Conservation (phyloP, 1,140 invertebrate genomes). For the Diuraphis noxia region DNA sequence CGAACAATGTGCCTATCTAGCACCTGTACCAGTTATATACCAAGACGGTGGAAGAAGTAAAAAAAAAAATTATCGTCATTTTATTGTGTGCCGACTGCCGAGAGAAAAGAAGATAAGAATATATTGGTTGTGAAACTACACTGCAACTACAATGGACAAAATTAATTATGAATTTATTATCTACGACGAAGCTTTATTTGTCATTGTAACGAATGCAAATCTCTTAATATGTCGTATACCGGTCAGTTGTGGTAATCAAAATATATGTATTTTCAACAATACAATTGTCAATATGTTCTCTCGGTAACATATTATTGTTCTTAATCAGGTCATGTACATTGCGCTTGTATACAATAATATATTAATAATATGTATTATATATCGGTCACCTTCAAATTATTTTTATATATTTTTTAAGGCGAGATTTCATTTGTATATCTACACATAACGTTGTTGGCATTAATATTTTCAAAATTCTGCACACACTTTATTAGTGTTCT, state of each 20-base stretch:
- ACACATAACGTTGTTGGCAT: not conserved
- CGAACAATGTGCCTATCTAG: not conserved
- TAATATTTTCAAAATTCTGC: not conserved
- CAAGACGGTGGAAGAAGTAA: not conserved
- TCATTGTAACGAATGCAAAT: slow-evolving; percentile 36
- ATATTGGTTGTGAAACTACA: slow-evolving; percentile 15
- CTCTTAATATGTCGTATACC: not conserved
- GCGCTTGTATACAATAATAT: not conserved
- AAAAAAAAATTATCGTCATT: not conserved
- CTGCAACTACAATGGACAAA: slow-evolving; percentile 8
- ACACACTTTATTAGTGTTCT: not conserved
- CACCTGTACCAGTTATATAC: not conserved
- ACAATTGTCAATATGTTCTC: not conserved
- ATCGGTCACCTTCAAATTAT: not conserved
- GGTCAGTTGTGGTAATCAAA: not conserved
- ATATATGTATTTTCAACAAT: not conserved
- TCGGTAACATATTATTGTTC: not conserved
- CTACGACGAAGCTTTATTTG: not conserved
- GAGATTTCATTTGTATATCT: not conserved
- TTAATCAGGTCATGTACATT: not conserved
- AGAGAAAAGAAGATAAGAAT: slow-evolving; percentile 10
- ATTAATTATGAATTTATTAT: slow-evolving; percentile 32
- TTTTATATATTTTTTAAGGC: not conserved
- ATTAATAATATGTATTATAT: not conserved
- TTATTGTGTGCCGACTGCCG: not conserved